phyloP scores from a whole-genome alignment of 2,888 invertebrate genomes.

The Epicampocera succincta region DNA sequence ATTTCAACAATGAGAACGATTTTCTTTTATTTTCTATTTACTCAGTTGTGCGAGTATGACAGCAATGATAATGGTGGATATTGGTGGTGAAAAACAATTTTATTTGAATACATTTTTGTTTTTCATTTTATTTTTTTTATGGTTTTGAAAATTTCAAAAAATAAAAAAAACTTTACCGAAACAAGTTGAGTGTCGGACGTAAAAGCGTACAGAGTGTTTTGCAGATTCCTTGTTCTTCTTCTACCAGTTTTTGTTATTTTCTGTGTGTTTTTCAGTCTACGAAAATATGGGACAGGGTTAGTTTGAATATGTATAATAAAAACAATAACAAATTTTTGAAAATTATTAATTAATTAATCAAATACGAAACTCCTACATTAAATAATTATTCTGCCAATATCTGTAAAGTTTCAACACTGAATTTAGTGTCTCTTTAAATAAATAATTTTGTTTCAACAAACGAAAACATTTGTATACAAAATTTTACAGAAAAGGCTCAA shows the following conservation, averaged over 20 bases:
- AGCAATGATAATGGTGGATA: conserved; percentile 54
- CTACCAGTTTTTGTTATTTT: conserved; percentile 51
- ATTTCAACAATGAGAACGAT: conserved; percentile 33
- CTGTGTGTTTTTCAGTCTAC: conserved; percentile 62
- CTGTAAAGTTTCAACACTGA: conserved; percentile 6
- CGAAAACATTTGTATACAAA: conserved; percentile 39
- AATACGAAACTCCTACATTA: conserved; percentile 10
- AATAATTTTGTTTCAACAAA: conserved; percentile 13
- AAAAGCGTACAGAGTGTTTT: conserved; percentile 74
- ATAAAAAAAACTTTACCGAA: conserved; percentile 47
- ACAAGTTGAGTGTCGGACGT: conserved; percentile 78
- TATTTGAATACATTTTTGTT: conserved; percentile 55
- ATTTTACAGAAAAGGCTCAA: conserved; percentile 83
- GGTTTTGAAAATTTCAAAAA: conserved; percentile 58
- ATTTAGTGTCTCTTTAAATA: conserved; percentile 28
- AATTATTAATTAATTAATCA: conserved; percentile 18
- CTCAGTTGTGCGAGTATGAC: conserved; percentile 40
- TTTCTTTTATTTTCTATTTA: conserved; percentile 31
- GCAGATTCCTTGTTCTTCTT: conserved; percentile 57
- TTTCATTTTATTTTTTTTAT: conserved; percentile 24
- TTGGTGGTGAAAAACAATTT: conserved; percentile 65
- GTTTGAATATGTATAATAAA: conserved; percentile 71
- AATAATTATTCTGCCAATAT: not conserved
- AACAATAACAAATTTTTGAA: conserved; percentile 6
- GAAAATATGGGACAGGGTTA: conserved; percentile 82